Base-by-base conservation (phyloP, 1,140 invertebrate genomes). In the Drosophila insularis region DNA sequence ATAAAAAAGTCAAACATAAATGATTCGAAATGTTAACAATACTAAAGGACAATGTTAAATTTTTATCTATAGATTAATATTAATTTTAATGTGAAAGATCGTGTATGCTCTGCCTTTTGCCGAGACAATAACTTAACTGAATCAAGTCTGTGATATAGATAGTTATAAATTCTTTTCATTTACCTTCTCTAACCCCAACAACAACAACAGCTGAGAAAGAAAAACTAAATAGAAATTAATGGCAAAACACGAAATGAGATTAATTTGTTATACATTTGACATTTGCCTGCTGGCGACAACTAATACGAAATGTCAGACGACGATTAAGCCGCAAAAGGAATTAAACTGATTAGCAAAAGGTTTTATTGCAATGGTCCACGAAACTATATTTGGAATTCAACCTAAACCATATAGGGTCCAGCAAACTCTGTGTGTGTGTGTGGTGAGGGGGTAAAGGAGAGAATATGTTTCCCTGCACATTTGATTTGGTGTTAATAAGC, bases 281-380 rank as follows among this genome's bases (percentile, higher is more conserved):
- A 77, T 78, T 39, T 71, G 66, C 17, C 50, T n/a, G 35, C 39
- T 10, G 27, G 27, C 23, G 23, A 32, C 63, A 74, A 80, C 84
- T 80, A 87, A 87, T 80, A 87, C 84, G 80, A 89, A 50, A 89
- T 80, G 84, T 87, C 84, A 87, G 82, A 68, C 84, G 84, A 87
- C 35, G 84, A 87, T 87, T 87, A 87, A 80, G 80, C 77, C 80
- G 80, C 84, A 80, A 81, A 87, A 78, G 70, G 84, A 77, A 89
- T 87, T 80, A 87, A 72, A 54, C 80, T 89, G 85, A 87, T 87
- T 87, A 87, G 85, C 77, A 80, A 80, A 79, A 64, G 55, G 80
- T 70, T 80, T 84, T 84, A 89, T 67, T 13, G 35, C 61, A 75
- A 67, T 63, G 63, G 19, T 0, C 43, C 6, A 4, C 43, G 7